Conservation (phyloP, 2,113 vertebrate species). For the Larimichthys crocea region DNA sequence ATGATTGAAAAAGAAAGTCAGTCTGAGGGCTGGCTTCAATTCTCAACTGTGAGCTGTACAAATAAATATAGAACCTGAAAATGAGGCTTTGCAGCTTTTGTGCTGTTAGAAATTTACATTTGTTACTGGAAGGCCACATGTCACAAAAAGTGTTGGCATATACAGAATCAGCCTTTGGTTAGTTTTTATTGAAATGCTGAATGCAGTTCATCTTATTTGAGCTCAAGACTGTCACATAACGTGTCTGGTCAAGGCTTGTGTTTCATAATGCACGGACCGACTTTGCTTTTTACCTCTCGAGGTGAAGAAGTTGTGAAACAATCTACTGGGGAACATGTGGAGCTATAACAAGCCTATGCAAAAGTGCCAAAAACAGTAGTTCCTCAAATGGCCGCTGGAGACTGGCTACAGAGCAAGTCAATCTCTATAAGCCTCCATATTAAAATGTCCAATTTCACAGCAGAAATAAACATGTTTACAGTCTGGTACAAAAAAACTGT, state of each 20-base stretch:
- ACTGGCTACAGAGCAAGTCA: too few species aligned
- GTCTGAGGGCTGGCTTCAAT: background rate
- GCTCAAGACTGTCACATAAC: background rate
- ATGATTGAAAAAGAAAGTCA: background rate
- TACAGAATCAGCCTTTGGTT: constrained; percentile 10
- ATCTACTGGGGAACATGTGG: background rate
- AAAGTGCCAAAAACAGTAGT: too few species aligned
- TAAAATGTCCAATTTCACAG: too few species aligned
- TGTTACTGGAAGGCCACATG: constrained; percentile 1
- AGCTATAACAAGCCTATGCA: background rate
- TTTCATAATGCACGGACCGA: background rate
- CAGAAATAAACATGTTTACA: too few species aligned
- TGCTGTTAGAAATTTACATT: background rate
- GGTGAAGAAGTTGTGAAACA: background rate
- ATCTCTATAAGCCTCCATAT: too few species aligned
- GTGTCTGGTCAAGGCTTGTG: background rate
- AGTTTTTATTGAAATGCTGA: background rate
- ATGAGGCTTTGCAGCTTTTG: background rate
- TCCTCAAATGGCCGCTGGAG: too few species aligned
- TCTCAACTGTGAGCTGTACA: background rate
- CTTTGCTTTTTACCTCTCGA: background rate
- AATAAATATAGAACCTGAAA: constrained; percentile 8
- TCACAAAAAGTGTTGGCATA: background rate
- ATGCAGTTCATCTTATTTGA: background rate
- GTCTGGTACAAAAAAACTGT: too few species aligned